phyloP scores from a whole-genome alignment of 1,140 invertebrate species.

The Drosophila kohkoa region DNA sequence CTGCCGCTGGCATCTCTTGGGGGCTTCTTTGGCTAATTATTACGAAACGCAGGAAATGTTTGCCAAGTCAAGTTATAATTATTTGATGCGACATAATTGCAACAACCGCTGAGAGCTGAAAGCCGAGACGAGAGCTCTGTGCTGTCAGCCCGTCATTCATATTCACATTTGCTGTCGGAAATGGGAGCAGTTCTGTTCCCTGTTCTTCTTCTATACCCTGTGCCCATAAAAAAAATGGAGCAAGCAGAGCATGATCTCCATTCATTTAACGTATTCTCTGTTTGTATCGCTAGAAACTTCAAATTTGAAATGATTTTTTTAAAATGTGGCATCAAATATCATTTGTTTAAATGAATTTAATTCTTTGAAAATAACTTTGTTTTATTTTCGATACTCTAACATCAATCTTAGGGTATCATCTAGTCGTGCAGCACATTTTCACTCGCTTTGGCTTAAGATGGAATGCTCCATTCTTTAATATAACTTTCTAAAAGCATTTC shows the following conservation, averaged over 20 bases:
- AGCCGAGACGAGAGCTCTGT: too few species aligned
- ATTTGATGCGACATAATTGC: conserved; percentile 81
- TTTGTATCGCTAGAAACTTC: too few species aligned
- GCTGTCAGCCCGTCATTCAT: too few species aligned
- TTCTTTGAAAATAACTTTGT: background rate
- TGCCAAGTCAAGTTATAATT: conserved; percentile 69
- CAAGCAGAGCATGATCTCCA: background rate
- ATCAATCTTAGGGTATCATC: background rate
- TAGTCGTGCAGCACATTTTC: conserved; percentile 14
- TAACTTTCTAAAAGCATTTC: conserved; percentile 71
- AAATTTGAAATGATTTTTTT: too few species aligned
- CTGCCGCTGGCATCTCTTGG: conserved; percentile 28
- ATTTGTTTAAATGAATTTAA: too few species aligned
- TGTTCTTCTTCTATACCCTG: conserved; percentile 3
- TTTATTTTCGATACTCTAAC: too few species aligned
- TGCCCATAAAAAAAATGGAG: conserved; percentile 1
- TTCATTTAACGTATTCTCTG: too few species aligned
- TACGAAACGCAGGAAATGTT: conserved; percentile 81
- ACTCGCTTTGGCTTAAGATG: conserved; percentile 50
- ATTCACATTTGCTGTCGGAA: conserved; percentile 20
- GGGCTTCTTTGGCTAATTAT: conserved; percentile 67
- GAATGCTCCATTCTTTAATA: conserved; percentile 56
- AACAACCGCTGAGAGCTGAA: conserved; percentile 38
- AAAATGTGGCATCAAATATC: too few species aligned
- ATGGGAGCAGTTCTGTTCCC: conserved; percentile 27